A percentile compares a stretch with the other conserved stretches of the same genome.
These are phyloP conservation scores for Thunnus maccoyii DNA, from an alignment of 2,113 vertebrate genomes.

Conservation along the genomic window DNA sequence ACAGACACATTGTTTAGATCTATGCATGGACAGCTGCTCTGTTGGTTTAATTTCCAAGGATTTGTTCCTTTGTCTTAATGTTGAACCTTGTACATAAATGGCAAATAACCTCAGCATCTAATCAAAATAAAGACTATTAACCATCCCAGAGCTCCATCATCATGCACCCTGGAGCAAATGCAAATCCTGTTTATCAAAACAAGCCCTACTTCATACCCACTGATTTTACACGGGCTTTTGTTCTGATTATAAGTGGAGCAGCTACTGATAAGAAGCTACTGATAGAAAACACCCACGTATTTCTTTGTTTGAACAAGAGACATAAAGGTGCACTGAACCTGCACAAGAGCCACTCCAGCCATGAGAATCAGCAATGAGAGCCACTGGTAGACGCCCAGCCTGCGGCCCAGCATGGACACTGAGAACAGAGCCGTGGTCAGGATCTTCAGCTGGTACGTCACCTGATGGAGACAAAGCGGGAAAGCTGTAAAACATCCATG, in stretches of 20 bases:
- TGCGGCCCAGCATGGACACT: slow-evolving; percentile 96
- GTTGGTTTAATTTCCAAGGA: no score
- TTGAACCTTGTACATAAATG: no score
- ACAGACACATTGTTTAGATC: no score
- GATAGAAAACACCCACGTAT: neutral
- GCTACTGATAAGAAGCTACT: neutral
- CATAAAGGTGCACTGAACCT: slow-evolving; percentile 83
- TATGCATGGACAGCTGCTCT: no score
- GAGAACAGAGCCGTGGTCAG: slow-evolving; percentile 98
- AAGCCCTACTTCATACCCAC: no score
- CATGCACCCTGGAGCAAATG: no score
- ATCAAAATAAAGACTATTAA: no score
- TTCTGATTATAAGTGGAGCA: neutral
- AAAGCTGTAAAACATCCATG: neutral
- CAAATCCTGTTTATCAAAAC: no score
- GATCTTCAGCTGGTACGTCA: slow-evolving; percentile 99
- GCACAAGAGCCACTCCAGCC: slow-evolving; percentile 95
- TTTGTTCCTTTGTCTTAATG: no score
- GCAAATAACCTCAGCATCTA: no score
- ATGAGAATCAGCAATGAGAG: slow-evolving; percentile 94
- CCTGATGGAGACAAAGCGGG: slow-evolving; percentile 79
- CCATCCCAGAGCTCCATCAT: no score
- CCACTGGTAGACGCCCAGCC: slow-evolving; percentile 95
- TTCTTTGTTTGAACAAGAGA: neutral
- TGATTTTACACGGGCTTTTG: no score